Conservation (phyloP, 1,140 invertebrate species). For the Orchesella cincta region DNA sequence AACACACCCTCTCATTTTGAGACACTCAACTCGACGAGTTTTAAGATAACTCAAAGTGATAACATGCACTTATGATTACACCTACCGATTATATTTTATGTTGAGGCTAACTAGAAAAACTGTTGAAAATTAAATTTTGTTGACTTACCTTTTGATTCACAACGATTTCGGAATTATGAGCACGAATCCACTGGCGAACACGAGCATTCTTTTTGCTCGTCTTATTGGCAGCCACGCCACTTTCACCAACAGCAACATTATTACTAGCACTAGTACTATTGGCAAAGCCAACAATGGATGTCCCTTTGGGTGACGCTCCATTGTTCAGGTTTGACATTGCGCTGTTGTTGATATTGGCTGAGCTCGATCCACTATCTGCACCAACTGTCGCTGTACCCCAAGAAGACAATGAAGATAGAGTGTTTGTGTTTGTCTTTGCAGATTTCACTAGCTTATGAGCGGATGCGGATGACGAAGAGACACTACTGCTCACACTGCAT, state of each 20-base stretch:
- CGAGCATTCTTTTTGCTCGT: conserved; percentile 39
- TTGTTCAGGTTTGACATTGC: neutral
- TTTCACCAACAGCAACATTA: neutral
- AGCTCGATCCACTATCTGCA: neutral
- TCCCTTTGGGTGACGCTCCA: neutral
- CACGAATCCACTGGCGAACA: conserved; percentile 49
- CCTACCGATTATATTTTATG: too few species aligned
- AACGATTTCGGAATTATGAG: conserved; percentile 41
- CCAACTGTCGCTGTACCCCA: neutral
- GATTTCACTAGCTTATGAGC: conserved; percentile 16
- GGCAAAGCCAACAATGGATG: neutral
- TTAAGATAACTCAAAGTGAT: neutral
- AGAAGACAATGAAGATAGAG: neutral
- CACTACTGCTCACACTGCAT: conserved; percentile 37
- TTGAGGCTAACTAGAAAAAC: too few species aligned
- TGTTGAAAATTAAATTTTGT: neutral
- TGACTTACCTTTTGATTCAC: conserved; percentile 44
- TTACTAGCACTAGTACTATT: neutral
- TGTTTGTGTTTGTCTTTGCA: neutral
- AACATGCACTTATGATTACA: conserved; percentile 14
- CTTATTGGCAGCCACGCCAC: neutral
- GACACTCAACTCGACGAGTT: too few species aligned
- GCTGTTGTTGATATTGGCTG: neutral
- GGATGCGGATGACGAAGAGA: conserved; percentile 23
- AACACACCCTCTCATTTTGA: too few species aligned